Percentiles rank a stretch among this genome's conserved stretches.
Conservation (phyloP, 1,140 invertebrate species). For the Bombus haemorrhoidalis region DNA sequence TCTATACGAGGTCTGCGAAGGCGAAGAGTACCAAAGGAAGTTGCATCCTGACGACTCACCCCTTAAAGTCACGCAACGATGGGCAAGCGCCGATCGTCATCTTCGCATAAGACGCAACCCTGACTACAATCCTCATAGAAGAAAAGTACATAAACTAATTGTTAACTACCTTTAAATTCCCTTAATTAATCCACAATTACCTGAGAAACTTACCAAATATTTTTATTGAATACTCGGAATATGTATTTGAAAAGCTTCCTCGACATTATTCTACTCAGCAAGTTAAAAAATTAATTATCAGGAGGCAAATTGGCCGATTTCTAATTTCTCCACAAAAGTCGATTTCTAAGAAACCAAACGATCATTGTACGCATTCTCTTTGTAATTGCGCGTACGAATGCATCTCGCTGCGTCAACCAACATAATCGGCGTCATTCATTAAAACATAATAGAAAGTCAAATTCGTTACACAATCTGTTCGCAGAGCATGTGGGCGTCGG, state of each 20-base stretch:
- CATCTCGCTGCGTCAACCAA: conserved; percentile 26
- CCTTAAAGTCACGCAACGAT: conserved; percentile 91
- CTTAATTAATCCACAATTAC: neutral
- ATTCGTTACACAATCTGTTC: conserved; percentile 63
- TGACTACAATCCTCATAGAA: conserved; percentile 87
- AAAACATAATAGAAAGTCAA: conserved; percentile 67
- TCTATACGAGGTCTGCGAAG: conserved; percentile 90
- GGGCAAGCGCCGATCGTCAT: conserved; percentile 87
- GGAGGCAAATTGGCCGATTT: neutral
- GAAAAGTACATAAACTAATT: conserved; percentile 80
- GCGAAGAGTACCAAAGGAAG: conserved; percentile 92
- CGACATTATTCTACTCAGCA: neutral
- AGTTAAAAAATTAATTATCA: neutral
- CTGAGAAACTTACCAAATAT: neutral
- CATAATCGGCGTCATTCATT: conserved; percentile 58
- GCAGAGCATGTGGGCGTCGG: conserved; percentile 81
- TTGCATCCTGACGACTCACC: conserved; percentile 93
- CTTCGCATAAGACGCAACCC: conserved; percentile 90
- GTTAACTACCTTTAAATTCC: neutral
- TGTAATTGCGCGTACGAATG: conserved; percentile 45
- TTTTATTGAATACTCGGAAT: neutral
- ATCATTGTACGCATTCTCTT: conserved; percentile 2
- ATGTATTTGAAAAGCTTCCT: neutral
- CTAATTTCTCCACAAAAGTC: neutral
- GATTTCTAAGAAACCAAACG: neutral